Percentiles rank a stretch among this genome's conserved stretches.
Evolutionary conservation across 35 echinoderm and acorn worm genomes (phyloP).

Genomic region (Ptychodera flava): DNA sequence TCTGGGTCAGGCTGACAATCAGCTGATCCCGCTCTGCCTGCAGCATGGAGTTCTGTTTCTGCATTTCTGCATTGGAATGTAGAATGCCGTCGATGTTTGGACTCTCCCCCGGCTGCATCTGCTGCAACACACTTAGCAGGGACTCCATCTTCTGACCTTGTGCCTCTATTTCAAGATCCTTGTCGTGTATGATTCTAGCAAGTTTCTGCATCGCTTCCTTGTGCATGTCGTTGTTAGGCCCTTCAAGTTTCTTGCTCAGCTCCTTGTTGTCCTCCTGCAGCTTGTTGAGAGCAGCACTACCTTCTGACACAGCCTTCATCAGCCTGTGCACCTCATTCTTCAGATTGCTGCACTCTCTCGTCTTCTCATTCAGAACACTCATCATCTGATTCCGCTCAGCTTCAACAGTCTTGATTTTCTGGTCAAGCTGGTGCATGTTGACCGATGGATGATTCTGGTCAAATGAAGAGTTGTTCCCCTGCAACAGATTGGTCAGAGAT

Average conservation of each 20-base stretch:
- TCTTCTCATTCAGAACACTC: slow-evolving; percentile 92
- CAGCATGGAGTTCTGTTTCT: slow-evolving; percentile 89
- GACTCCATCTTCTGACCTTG: slow-evolving; percentile 83
- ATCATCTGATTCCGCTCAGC: slow-evolving; percentile 94
- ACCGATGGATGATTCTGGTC: slow-evolving; percentile 70
- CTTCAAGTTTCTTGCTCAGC: slow-evolving; percentile 42
- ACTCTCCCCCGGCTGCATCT: slow-evolving; percentile 51
- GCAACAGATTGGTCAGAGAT: slow-evolving; percentile 42
- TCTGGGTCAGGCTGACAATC: slow-evolving; percentile 94
- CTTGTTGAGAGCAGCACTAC: slow-evolving; percentile 89
- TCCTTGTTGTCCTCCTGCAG: slow-evolving; percentile 76
- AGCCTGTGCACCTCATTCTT: slow-evolving; percentile 96
- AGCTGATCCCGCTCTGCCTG: slow-evolving; percentile 87
- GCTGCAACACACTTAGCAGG: slow-evolving; percentile 72
- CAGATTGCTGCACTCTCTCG: slow-evolving; percentile 87
- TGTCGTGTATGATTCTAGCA: slow-evolving; percentile 78
- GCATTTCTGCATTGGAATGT: slow-evolving; percentile 56
- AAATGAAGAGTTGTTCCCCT: slow-evolving; percentile 58
- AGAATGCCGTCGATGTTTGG: slow-evolving; percentile 64
- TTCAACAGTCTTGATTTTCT: slow-evolving; percentile 79
- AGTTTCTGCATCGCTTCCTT: slow-evolving; percentile 92
- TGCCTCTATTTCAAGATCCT: slow-evolving; percentile 92
- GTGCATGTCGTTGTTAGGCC: slow-evolving; percentile 87
- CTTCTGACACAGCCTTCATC: slow-evolving; percentile 66
- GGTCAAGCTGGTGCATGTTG: slow-evolving; percentile 80